phyloP scores from a whole-genome alignment of 2,797 vertebrate species.

The Enteromius radiatus region DNA sequence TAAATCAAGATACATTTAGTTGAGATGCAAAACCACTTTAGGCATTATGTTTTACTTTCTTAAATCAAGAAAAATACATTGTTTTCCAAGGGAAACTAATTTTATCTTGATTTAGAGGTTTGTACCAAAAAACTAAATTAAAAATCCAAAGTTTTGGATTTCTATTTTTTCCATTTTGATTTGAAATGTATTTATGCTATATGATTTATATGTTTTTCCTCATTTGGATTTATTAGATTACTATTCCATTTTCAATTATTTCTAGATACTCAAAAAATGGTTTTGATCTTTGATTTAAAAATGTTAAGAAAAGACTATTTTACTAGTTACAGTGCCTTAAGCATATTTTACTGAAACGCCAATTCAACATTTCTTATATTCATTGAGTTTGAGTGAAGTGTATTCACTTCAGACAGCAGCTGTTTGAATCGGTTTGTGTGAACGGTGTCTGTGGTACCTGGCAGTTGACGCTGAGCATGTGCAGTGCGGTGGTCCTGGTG shows the following conservation, averaged over 20 bases:
- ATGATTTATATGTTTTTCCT: neutral
- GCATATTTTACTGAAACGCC: neutral
- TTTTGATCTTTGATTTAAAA: too few relatives aligned
- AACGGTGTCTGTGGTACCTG: slow-evolving; percentile 71
- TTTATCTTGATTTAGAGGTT: too few relatives aligned
- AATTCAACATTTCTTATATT: neutral
- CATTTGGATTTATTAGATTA: too few relatives aligned
- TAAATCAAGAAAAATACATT: too few relatives aligned
- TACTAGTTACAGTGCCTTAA: too few relatives aligned
- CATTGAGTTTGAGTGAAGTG: neutral
- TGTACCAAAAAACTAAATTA: too few relatives aligned
- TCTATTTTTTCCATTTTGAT: too few relatives aligned
- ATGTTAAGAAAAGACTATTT: too few relatives aligned
- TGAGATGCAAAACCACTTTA: neutral
- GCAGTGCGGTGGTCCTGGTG: slow-evolving; percentile 76
- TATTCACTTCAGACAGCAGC: neutral
- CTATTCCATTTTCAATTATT: neutral
- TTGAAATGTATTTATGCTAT: too few relatives aligned
- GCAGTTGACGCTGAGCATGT: slow-evolving; percentile 86
- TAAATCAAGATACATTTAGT: neutral
- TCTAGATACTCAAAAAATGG: neutral
- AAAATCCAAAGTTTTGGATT: too few relatives aligned
- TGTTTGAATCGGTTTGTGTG: neutral
- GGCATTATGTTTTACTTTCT: neutral
- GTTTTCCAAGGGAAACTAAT: too few relatives aligned